Percentiles rank a stretch among this genome's conserved stretches.
Evolutionary conservation across 2,113 vertebrate genomes (phyloP).

Genomic region (Cricetomys ansorgei): DNA sequence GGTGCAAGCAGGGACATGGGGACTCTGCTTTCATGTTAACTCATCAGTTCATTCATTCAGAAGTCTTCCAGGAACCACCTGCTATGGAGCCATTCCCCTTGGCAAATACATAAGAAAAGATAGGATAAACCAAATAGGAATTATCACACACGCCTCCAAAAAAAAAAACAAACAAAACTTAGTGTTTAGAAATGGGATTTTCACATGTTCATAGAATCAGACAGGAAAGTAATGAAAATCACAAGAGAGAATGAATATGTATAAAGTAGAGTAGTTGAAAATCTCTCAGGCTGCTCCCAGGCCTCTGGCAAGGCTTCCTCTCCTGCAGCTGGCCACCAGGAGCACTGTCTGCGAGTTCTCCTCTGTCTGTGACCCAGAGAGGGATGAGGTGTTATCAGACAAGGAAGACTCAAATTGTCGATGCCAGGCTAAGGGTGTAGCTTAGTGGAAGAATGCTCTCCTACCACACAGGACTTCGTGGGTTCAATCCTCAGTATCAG

Average conservation of each 20-base stretch:
- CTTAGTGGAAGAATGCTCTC: neutral
- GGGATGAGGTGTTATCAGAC: too few relatives aligned
- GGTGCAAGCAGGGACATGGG: accelerated
- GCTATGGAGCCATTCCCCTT: neutral
- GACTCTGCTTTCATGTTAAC: neutral
- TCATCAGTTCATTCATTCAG: neutral
- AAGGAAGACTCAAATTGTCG: neutral
- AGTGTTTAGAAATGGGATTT: neutral
- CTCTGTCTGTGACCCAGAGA: neutral
- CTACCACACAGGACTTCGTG: neutral
- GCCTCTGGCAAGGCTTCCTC: neutral
- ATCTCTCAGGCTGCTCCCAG: neutral
- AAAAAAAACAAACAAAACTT: neutral
- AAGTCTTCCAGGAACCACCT: neutral
- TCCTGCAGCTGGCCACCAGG: neutral
- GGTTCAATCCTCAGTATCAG: neutral
- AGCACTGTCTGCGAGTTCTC: neutral
- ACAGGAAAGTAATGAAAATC: too few relatives aligned
- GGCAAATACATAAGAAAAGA: neutral
- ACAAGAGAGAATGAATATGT: neutral
- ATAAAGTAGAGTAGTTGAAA: neutral
- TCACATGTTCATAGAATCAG: neutral
- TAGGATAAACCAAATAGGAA: neutral
- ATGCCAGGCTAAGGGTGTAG: neutral
- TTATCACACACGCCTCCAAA: too few relatives aligned